Base-by-base conservation (phyloP, 2,888 invertebrate species). In the Byasa hedistus region DNA sequence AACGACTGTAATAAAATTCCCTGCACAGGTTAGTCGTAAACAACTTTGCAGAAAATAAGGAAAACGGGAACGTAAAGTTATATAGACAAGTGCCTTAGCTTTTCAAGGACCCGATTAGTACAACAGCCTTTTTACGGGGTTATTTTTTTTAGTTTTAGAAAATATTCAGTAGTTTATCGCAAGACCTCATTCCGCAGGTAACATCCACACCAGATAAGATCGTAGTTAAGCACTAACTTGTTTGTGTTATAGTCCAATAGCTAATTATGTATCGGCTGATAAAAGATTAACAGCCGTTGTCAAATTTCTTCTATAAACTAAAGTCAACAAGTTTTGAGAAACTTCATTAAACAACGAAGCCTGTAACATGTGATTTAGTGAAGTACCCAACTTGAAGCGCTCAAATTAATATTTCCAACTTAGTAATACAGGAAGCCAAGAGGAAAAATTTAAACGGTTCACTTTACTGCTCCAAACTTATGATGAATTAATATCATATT, bases 21-120 rank as follows among this genome's bases (percentile, higher is more conserved):
- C 27, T 10, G 39, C 39, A 64, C 58, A 64, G 59, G 59, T 64
- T 59, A 55, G 59, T 59, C 39, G 64, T 64, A 64, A 64, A 64
- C 64, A 64, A 55, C 54, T 55, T 32, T 23, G 54, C 21, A 39
- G 55, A 21, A 59, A 64, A 64, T 44, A 64, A 59, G 55, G 55
- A 58, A 55, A 64, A 59, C 52, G 24, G 8, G 23, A 27, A 32
- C 22, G 21, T 39, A 64, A 51, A 39, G 58, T 64, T 23, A 64
- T 21, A 54, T 17, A 54, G 22, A 54, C 22, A 54, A 15, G 52
- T 12, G 48, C n/a, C 19, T n/a, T 48, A 48, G n/a, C 3, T 48
- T 48, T n/a, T 48, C n/a, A 48, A 48, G 48, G 19, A 4, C n/a
- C n/a, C 48, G 48, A 48, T 48, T 48, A 48, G n/a, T 48, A 48